phyloP scores from a whole-genome alignment of 2,113 vertebrate genomes.

The Blennius ocellaris region DNA sequence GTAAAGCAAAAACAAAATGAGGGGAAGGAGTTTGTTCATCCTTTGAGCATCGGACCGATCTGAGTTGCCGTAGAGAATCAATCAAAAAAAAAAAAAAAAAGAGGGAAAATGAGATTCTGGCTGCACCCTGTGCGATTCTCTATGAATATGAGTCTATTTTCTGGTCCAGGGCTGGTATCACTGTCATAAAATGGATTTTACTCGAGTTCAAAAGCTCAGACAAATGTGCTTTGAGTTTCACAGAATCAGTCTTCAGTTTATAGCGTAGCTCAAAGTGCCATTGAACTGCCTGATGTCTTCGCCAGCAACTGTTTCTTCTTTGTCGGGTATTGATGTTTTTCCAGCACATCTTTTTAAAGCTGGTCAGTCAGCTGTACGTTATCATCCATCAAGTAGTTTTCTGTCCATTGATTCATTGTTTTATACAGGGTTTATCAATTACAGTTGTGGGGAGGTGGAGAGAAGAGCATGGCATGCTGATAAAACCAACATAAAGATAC shows the following conservation, averaged over 20 bases:
- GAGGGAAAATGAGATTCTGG: slow-evolving; percentile 31
- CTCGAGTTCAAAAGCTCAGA: slow-evolving; percentile 41
- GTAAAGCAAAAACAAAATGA: slow-evolving; percentile 28
- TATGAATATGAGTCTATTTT: slow-evolving; percentile 54
- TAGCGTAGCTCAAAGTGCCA: not conserved
- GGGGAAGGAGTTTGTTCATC: slow-evolving; percentile 31
- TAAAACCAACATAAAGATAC: no score
- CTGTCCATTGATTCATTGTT: no score
- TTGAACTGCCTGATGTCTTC: not conserved
- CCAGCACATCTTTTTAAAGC: no score
- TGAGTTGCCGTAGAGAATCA: slow-evolving; percentile 49
- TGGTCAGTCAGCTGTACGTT: no score
- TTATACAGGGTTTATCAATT: no score
- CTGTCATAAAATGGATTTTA: slow-evolving; percentile 41
- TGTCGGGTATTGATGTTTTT: no score
- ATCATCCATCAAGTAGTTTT: no score
- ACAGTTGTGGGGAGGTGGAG: no score
- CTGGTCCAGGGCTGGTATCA: slow-evolving; percentile 42
- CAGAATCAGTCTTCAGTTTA: slow-evolving; percentile 13
- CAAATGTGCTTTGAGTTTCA: slow-evolving; percentile 12
- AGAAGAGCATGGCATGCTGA: no score
- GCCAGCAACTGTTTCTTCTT: not conserved
- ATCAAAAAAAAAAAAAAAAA: slow-evolving; percentile 41
- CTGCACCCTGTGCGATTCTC: slow-evolving; percentile 46
- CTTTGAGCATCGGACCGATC: slow-evolving; percentile 35